Evolutionary conservation across 2,113 vertebrate species (phyloP), one percentile per base, ranked within the genome.

Genomic region (Rallus limicola): DNA sequence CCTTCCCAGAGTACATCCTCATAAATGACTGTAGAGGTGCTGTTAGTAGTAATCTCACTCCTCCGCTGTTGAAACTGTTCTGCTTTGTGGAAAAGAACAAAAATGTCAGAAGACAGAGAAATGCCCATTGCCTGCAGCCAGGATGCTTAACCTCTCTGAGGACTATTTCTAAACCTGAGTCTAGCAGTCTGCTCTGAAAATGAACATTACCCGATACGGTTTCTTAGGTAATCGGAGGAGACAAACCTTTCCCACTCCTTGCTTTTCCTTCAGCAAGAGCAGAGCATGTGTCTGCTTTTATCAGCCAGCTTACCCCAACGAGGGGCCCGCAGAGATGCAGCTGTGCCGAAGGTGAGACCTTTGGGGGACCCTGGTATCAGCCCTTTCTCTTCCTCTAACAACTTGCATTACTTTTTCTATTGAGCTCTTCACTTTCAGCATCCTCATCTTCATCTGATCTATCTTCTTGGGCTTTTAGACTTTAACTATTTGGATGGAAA

Each of bases 251-350:
- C 80, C 71, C 2, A 0, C 55, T 67, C 42, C 70, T 50, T 21
- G 28, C 7, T 78, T 83, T 78, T 68, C 76, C 33, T 44, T 55
- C 31, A 50, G 53, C 8, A 1, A 42, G 18, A 67, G 46, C 36
- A 71, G 70, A 82, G 75, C 48, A 3, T 9, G 48, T 65, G 59
- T 87, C 62, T 85, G 65, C 58, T 82, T 72, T 65, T 29, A 70
- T 76, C 85, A 38, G 59, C 9, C 94, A 86, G 42, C 64, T 72
- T 14, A 63, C 33, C 42, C 77, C 86, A 64, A 53, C 9, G 1
- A 28, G 46, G 0, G 0, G 78, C 60, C 74, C 5, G 0, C 0
- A 0, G 65, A 70, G 69, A 78, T 2, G 3, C 0, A 0, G 65
- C 1, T 0, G 18, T 17, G 40, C 65, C 31, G 8, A 12, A 69